Evolutionary conservation across 1,140 invertebrate species (phyloP).

Genomic region (Drosophila sp.): DNA sequence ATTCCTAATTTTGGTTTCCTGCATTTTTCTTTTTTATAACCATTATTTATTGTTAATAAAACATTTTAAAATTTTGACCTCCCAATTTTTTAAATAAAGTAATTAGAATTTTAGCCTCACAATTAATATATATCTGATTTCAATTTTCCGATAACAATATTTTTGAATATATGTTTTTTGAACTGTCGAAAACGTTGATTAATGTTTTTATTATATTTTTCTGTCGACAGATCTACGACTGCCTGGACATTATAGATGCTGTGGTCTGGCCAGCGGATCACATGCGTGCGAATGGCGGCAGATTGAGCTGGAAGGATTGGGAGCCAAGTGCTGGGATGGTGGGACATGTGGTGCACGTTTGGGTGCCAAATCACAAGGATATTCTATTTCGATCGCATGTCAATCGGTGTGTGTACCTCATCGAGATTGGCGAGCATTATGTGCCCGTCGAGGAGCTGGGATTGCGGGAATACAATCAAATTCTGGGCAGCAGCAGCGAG

Average conservation of each 20-base stretch:
- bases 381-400: constrained; percentile 93
- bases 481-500: constrained; percentile 67
- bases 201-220: too few species aligned
- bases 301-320: constrained; percentile 95
- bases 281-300: constrained; percentile 93
- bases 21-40: too few species aligned
- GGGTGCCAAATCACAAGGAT: constrained; percentile 95
- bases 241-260: constrained; percentile 94
- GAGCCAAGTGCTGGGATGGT: constrained; percentile 95
- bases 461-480: constrained; percentile 88
- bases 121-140: too few species aligned
- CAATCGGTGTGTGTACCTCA: constrained; percentile 94
- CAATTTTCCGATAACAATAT: too few species aligned
- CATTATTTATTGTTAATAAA: too few species aligned
- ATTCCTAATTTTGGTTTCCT: too few species aligned
- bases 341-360: constrained; percentile 95
- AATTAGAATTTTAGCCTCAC: too few species aligned
- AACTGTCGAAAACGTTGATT: too few species aligned
- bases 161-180: too few species aligned
- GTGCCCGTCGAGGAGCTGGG: constrained; percentile 96
- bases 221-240: constrained; percentile 90
- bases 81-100: too few species aligned
- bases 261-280: constrained; percentile 96
- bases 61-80: too few species aligned
- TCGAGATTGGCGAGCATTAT: constrained; percentile 96